Evolutionary conservation across 2,888 invertebrate species (phyloP).

Genomic region (Leucophenga montana): DNA sequence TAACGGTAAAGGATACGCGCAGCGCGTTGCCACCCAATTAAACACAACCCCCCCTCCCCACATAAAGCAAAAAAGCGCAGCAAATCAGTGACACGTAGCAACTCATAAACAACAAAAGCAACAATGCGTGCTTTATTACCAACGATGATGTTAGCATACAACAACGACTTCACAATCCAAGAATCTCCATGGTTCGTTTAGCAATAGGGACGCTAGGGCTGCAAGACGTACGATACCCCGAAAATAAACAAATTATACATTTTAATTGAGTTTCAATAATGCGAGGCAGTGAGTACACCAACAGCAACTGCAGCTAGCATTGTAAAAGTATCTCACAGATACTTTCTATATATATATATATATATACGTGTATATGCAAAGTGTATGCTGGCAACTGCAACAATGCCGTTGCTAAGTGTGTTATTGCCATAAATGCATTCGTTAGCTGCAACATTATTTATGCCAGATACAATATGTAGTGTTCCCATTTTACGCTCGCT

Average conservation of each 20-base stretch:
- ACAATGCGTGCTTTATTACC: conserved; percentile 58
- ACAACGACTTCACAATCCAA: neutral
- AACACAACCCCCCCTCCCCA: no score
- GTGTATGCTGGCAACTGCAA: neutral
- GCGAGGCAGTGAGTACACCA: neutral
- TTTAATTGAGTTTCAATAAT: conserved; percentile 57
- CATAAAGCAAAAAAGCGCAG: no score
- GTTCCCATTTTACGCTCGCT: neutral
- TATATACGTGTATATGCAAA: neutral
- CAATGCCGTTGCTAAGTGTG: neutral
- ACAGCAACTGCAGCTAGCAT: neutral
- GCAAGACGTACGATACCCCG: neutral
- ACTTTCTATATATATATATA: no score
- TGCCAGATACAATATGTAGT: neutral
- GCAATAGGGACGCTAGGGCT: neutral
- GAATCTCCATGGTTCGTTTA: conserved; percentile 30
- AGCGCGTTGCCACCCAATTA: conserved; percentile 16
- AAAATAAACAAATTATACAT: conserved; percentile 55
- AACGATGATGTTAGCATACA: neutral
- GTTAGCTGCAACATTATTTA: conserved; percentile 22
- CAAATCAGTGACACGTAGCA: conserved; percentile 24
- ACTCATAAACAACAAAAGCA: conserved; percentile 58
- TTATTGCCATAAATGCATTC: conserved; percentile 22
- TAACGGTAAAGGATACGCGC: neutral
- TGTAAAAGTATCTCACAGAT: conserved; percentile 13